phyloP scores from a whole-genome alignment of 2,888 invertebrate species.

The Julus scanicus region DNA sequence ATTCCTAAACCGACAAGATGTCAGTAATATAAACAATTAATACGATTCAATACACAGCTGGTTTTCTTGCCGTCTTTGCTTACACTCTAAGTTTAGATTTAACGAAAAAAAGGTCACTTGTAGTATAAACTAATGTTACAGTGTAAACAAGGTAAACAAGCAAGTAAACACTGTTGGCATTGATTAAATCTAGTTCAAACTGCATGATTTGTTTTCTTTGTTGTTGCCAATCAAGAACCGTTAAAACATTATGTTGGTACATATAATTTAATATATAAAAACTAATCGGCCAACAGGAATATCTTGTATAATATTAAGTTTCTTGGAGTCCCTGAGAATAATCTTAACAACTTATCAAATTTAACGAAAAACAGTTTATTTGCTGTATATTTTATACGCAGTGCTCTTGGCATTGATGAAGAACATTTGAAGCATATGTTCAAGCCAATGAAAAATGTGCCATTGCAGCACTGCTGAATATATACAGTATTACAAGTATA shows the following conservation, averaged over 20 bases:
- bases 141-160: background rate
- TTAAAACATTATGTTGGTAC: background rate
- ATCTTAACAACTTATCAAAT: too few species aligned
- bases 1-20: background rate
- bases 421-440: too few species aligned
- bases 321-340: too few species aligned
- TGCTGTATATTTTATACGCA: too few species aligned
- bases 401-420: too few species aligned
- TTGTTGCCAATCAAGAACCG: background rate
- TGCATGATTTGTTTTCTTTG: background rate
- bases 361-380: too few species aligned
- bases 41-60: background rate
- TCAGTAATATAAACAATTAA: background rate
- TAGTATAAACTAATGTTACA: background rate
- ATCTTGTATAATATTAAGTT: too few species aligned
- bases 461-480: too few species aligned
- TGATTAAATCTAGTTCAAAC: background rate
- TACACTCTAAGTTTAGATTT: background rate
- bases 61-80: background rate
- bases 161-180: background rate
- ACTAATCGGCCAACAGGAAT: too few species aligned
- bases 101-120: background rate
- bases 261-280: too few species aligned
- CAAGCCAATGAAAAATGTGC: too few species aligned
- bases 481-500: too few species aligned